These are phyloP conservation scores for Arrhopalites spinosus DNA, from an alignment of 2,888 invertebrate species.

Conservation along the genomic window DNA sequence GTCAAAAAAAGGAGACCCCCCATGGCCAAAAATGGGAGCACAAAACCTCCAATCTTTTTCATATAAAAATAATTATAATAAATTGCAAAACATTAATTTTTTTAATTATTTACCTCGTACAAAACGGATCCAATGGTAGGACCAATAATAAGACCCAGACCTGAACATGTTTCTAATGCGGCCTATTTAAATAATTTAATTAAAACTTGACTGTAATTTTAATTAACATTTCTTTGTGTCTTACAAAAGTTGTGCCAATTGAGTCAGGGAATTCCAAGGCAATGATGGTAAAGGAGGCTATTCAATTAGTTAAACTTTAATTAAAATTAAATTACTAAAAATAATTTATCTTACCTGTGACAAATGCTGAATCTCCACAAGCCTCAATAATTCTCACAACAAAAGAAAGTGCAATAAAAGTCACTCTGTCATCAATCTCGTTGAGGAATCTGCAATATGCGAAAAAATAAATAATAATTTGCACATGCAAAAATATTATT, in stretches of 20 bases:
- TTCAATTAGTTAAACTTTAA: conserved; percentile 57
- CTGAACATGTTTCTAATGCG: conserved; percentile 60
- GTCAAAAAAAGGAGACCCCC: conserved; percentile 59
- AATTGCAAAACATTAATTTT: too few species aligned
- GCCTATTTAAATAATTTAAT: conserved; percentile 58
- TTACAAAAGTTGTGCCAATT: conserved; percentile 63
- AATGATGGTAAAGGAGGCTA: conserved; percentile 83
- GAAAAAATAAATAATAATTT: too few species aligned
- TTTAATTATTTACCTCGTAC: conserved; percentile 57
- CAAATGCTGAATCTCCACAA: conserved; percentile 80
- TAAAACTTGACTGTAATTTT: neutral
- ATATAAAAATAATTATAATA: conserved; percentile 58
- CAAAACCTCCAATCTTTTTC: conserved; percentile 63
- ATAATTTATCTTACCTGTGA: conserved; percentile 59
- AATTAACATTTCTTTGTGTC: conserved; percentile 42
- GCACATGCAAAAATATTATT: too few species aligned
- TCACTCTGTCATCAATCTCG: conserved; percentile 58
- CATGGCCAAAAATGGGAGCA: conserved; percentile 60
- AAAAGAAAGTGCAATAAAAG: conserved; percentile 79
- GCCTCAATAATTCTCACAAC: conserved; percentile 80
- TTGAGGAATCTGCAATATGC: conserved; percentile 44
- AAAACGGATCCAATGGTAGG: conserved; percentile 59
- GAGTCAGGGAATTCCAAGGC: conserved; percentile 65
- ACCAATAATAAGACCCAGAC: conserved; percentile 59
- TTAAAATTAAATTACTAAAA: neutral